Base-by-base conservation (phyloP, 2,888 invertebrate species). In the Drosophila merina region DNA sequence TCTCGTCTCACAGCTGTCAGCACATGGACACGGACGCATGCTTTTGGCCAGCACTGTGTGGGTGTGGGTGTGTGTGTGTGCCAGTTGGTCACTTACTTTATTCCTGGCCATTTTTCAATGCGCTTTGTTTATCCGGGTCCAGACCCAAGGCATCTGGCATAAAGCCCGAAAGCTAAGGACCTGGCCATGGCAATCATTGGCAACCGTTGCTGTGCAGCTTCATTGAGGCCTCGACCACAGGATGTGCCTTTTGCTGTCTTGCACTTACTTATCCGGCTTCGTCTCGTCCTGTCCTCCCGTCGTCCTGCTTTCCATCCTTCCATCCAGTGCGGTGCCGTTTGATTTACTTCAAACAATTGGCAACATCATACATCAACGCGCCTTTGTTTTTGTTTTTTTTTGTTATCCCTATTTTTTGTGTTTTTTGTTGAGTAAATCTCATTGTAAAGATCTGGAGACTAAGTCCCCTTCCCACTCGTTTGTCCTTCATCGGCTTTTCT, bases 331-430 rank as follows among this genome's bases (percentile, higher is more conserved):
- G 48, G 60, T 66, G 55, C 67, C 79, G 74, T 83, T 87, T 85
- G 86, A 85, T 85, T 85, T 85, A 85, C 81, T 85, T 85, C 85
- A 79, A 86, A 86, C 85, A 87, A 85, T 85, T 85, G 87, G 86
- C 83, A 87, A 86, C 85, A 85, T 87, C 85, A 87, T 87, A 87
- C 85, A 85, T 87, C 85, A 87, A 87, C 80, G 83, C 83, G 71
- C 75, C 71, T 56, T 78, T 58, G 56, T 52, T 57, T 50, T 63
- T 56, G 49, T 44, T 62, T 42, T 62, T 42, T 44, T 58, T 72
- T 70, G 66, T 42, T 45, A 57, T 57, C 49, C 31, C 20, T n/a
- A 25, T 49, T 60, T 42, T 52, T 72, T 50, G 64, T 57, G 44
- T 58, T 44, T 52, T 72, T 50, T 64, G 58, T 63, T 60, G 63